Conservation (phyloP, 2,113 vertebrate genomes). For the Neoarius graeffei region DNA sequence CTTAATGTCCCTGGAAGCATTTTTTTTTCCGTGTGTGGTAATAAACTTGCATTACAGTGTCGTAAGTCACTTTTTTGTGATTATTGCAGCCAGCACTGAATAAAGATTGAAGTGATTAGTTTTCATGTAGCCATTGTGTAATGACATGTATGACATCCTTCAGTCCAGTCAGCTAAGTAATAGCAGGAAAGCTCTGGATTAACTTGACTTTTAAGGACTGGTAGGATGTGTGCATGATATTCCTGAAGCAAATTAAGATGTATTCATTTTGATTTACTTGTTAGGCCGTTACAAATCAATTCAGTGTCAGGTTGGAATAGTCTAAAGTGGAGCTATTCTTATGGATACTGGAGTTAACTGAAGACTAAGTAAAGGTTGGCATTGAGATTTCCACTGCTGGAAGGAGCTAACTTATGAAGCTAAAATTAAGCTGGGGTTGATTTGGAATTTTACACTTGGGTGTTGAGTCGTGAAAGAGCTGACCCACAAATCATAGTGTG, state of each 20-base stretch:
- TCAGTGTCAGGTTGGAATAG: neutral
- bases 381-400: conserved; percentile 58
- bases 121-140: neutral
- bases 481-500: conserved; percentile 59
- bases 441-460: conserved; percentile 75
- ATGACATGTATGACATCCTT: neutral
- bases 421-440: conserved; percentile 76
- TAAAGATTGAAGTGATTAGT: neutral
- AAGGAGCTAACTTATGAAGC: conserved; percentile 73
- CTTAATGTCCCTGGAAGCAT: neutral
- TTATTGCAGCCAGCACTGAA: neutral
- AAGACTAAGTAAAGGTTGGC: conserved; percentile 32
- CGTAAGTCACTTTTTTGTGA: neutral
- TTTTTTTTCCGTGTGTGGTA: neutral
- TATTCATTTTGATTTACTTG: neutral
- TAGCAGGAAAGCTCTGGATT: neutral
- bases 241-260: neutral
- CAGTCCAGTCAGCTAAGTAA: neutral
- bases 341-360: neutral
- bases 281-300: neutral
- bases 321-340: neutral
- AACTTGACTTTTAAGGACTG: conserved; percentile 9
- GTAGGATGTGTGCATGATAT: neutral
- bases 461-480: conserved; percentile 63
- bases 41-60: neutral